Percentiles rank a stretch among this genome's conserved stretches.
Conservation (phyloP, 2,888 invertebrate species). For the Pyralis farinalis region DNA sequence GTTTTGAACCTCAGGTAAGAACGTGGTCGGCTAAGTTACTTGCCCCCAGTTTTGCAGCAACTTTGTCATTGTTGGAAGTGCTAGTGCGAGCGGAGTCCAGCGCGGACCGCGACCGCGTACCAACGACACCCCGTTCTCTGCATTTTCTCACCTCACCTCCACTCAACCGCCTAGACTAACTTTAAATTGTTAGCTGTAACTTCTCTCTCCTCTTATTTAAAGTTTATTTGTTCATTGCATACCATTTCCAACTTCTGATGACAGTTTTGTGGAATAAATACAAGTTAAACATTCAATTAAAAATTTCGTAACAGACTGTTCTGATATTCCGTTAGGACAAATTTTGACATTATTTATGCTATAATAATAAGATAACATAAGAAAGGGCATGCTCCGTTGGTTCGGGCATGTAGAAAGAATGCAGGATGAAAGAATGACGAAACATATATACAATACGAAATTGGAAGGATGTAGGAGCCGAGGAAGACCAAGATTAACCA, state of each 20-base stretch:
- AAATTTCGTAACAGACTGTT: conserved; percentile 8
- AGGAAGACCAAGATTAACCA: too few relatives aligned
- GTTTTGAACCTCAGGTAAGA: conserved; percentile 38
- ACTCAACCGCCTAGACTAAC: conserved; percentile 52
- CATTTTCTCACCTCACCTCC: conserved; percentile 62
- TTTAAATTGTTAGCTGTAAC: conserved; percentile 73
- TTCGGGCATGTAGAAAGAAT: too few relatives aligned
- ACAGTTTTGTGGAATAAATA: conserved; percentile 37
- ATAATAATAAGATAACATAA: too few relatives aligned
- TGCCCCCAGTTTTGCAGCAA: conserved; percentile 41
- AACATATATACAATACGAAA: too few relatives aligned
- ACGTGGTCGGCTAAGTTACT: conserved; percentile 40
- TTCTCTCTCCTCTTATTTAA: conserved; percentile 54
- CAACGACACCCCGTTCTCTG: conserved; percentile 25
- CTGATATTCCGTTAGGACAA: too few relatives aligned
- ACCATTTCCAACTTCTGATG: conserved; percentile 44
- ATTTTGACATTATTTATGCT: too few relatives aligned
- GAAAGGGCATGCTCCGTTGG: too few relatives aligned
- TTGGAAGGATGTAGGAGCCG: too few relatives aligned
- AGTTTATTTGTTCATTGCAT: conserved; percentile 64
- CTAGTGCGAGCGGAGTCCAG: conserved; percentile 38
- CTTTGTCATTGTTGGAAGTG: conserved; percentile 50
- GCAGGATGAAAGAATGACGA: too few relatives aligned
- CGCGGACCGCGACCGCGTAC: conserved; percentile 23
- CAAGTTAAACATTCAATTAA: conserved; percentile 22